A percentile compares a stretch with the other conserved stretches of the same genome.
phyloP scores from a whole-genome alignment of 1,140 invertebrate species.

The Grapholita molesta region DNA sequence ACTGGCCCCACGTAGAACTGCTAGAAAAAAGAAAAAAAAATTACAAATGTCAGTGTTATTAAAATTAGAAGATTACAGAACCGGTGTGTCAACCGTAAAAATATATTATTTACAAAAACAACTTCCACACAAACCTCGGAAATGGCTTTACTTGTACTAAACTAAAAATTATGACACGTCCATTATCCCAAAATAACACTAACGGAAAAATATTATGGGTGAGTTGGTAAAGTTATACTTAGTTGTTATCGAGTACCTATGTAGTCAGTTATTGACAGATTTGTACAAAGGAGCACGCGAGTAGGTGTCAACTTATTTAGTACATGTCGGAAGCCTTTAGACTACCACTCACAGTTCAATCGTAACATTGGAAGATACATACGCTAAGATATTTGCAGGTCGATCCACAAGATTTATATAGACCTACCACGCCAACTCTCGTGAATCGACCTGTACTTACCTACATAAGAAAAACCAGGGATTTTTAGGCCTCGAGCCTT shows the following conservation, averaged over 20 bases:
- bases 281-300: slow-evolving; percentile 60
- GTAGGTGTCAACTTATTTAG: slow-evolving; percentile 28
- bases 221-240: slow-evolving; percentile 21
- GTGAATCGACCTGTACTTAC: too few relatives aligned
- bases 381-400: too few relatives aligned
- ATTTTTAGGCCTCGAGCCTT: too few relatives aligned
- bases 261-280: slow-evolving; percentile 45
- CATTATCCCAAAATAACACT: not conserved
- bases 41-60: slow-evolving; percentile 38
- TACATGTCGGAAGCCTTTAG: slow-evolving; percentile 29
- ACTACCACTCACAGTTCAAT: slow-evolving; percentile 20
- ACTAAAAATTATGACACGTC: not conserved
- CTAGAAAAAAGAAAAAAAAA: slow-evolving; percentile 31
- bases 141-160: not conserved
- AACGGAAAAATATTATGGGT: slow-evolving; percentile 36
- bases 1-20: slow-evolving; percentile 29
- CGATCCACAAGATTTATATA: too few relatives aligned
- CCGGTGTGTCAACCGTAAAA: slow-evolving; percentile 31
- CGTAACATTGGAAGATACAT: too few relatives aligned
- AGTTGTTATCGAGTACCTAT: not conserved
- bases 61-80: slow-evolving; percentile 50
- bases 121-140: not conserved
- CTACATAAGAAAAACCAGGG: too few relatives aligned
- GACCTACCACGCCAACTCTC: too few relatives aligned
- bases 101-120: slow-evolving; percentile 33